Conservation (phyloP, 2,797 vertebrate genomes). For the Pipistrellus pipistrellus region DNA sequence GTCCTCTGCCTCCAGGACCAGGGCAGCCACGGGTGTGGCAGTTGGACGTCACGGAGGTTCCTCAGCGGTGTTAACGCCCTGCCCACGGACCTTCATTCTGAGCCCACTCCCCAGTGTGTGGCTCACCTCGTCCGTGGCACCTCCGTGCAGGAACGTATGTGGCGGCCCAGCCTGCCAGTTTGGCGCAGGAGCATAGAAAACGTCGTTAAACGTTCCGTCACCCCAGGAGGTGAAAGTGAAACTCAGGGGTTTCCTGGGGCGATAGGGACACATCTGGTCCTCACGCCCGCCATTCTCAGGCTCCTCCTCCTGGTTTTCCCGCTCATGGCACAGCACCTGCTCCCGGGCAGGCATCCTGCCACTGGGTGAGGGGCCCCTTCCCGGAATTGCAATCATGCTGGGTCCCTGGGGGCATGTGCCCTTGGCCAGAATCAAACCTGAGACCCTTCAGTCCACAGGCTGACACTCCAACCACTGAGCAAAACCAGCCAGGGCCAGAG, state of each 20-base stretch:
- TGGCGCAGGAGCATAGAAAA: background rate
- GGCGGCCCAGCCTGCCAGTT: fast-evolving
- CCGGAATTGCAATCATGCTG: fast-evolving
- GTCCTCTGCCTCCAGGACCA: fast-evolving
- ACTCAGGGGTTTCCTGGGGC: background rate
- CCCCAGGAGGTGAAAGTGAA: background rate
- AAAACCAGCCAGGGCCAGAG: background rate
- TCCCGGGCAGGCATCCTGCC: fast-evolving
- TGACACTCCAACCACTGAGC: too few species aligned
- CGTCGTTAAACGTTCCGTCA: fast-evolving
- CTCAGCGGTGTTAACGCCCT: background rate
- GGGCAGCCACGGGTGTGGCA: background rate
- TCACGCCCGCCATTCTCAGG: fast-evolving
- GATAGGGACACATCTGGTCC: fast-evolving
- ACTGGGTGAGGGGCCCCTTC: too few species aligned
- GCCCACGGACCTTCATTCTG: background rate
- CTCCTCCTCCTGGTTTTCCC: fast-evolving
- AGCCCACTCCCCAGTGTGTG: fast-evolving
- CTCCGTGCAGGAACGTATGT: constrained; percentile 89
- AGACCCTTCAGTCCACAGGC: too few species aligned
- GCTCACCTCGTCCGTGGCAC: constrained; percentile 20
- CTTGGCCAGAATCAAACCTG: too few species aligned
- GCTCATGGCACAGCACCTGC: fast-evolving
- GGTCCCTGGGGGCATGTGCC: background rate
- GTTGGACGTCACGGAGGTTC: constrained; percentile 91